Conservation (phyloP, 1,140 invertebrate species). For the Magallana ariakensis region DNA sequence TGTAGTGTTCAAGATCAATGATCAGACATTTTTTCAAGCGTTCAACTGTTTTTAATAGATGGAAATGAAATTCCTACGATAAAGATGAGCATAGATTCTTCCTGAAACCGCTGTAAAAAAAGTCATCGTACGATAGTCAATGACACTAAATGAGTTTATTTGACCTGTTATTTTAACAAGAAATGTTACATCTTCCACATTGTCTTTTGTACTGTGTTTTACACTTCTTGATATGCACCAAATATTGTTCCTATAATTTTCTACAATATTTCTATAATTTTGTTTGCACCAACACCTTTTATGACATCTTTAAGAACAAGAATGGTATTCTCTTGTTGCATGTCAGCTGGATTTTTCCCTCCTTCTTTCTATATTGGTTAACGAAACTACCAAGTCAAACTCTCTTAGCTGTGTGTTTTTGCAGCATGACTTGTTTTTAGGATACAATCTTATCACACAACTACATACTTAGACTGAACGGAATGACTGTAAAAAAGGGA, state of each 20-base stretch:
- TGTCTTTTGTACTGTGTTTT: slow-evolving; percentile 21
- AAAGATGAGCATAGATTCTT: background rate
- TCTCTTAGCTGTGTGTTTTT: slow-evolving; percentile 32
- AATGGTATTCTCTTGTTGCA: slow-evolving; percentile 58
- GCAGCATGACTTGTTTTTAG: slow-evolving; percentile 52
- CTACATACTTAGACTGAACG: slow-evolving; percentile 30
- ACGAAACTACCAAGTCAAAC: slow-evolving; percentile 55
- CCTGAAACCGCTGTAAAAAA: slow-evolving; percentile 14
- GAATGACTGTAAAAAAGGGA: slow-evolving; percentile 48
- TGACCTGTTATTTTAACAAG: background rate
- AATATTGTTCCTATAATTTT: slow-evolving; percentile 33
- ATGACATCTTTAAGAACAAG: slow-evolving; percentile 54
- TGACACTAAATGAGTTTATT: slow-evolving; percentile 20
- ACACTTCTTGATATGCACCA: background rate
- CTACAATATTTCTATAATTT: slow-evolving; percentile 40
- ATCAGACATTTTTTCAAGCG: slow-evolving; percentile 15
- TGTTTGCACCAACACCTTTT: slow-evolving; percentile 50
- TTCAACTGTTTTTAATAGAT: slow-evolving; percentile 2
- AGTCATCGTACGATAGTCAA: background rate
- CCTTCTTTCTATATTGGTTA: slow-evolving; percentile 41
- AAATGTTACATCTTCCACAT: slow-evolving; percentile 9
- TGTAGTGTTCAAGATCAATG: slow-evolving; percentile 6
- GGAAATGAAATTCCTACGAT: background rate
- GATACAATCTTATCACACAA: slow-evolving; percentile 34
- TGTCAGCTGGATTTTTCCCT: slow-evolving; percentile 60